phyloP scores from a whole-genome alignment of 2,113 vertebrate species.

The Istiophorus platypterus region DNA sequence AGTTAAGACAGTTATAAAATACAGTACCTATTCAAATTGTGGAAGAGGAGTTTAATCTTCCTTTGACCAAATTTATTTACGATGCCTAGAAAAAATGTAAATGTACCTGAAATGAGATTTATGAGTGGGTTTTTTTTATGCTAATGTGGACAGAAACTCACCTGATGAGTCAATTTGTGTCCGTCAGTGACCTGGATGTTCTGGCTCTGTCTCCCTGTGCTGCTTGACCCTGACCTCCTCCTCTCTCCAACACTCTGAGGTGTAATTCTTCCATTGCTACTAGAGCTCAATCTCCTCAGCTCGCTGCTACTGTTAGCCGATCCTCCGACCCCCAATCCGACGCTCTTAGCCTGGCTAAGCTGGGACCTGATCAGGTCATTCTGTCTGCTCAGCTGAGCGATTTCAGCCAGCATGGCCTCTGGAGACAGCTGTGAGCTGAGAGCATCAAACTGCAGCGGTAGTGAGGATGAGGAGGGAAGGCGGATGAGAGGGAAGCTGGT shows the following conservation, averaged over 20 bases:
- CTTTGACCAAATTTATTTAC: neutral
- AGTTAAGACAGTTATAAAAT: neutral
- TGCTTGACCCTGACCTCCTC: slow-evolving; percentile 20
- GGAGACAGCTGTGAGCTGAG: slow-evolving; percentile 67
- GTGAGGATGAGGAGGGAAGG: slow-evolving; percentile 58
- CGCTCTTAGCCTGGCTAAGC: slow-evolving; percentile 75
- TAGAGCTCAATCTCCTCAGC: slow-evolving; percentile 10
- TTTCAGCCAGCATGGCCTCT: slow-evolving; percentile 83
- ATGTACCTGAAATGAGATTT: neutral
- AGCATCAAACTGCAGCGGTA: slow-evolving; percentile 46
- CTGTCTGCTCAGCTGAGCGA: slow-evolving; percentile 86
- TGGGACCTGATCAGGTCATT: slow-evolving; percentile 88
- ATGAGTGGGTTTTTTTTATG: no score
- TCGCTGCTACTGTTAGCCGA: neutral
- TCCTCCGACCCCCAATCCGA: neutral
- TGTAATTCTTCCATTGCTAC: slow-evolving; percentile 39
- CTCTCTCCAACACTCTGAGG: slow-evolving; percentile 46
- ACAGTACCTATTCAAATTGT: neutral
- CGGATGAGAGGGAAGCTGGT: slow-evolving; percentile 67
- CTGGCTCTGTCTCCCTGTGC: slow-evolving; percentile 32
- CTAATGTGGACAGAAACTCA: slow-evolving; percentile 2
- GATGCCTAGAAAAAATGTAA: neutral
- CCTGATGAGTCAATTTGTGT: slow-evolving; percentile 53
- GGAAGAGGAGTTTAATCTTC: neutral
- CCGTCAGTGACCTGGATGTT: slow-evolving; percentile 20